Base-by-base conservation (phyloP, 2,888 invertebrate species). In the Andrena hattorfiana region DNA sequence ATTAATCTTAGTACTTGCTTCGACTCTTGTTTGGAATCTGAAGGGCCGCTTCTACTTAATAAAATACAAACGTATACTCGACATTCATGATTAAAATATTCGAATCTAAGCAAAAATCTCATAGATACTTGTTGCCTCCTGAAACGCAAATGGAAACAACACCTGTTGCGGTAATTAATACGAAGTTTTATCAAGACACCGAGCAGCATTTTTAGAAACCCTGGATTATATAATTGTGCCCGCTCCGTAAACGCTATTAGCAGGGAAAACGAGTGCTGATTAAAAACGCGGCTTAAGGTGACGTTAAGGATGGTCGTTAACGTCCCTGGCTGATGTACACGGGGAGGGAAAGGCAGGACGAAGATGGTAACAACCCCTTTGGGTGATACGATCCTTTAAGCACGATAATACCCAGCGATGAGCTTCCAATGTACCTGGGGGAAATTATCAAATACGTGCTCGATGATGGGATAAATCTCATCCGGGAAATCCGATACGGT, bases 381-480 rank as follows among this genome's bases (percentile, higher is more conserved):
- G 87, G 87, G 83, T 85, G 85, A 86, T 86, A 79, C 86, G 88
- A 87, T 87, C 87, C 86, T 87, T 87, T 87, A 87, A 88, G 86
- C 87, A 84, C 86, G 87, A 83, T 87, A 87, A 87, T 86, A 85
- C 86, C 67, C 69, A 80, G 62, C 84, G 88, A 87, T 85, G 87
- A 87, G 76, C 84, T 82, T 51, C 64, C 74, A 56, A 69, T 87
- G 87, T 87, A 85, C 87, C 87, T 87, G 69, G 62, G 85, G 87
- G 87, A 87, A 87, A 87, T 87, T 87, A 87, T 87, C 87, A 82
- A 87, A 81, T 80, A 84, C 67, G 59, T 63, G 68, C 67, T 68
- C 79, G 85, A 85, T 70, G 81, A 85, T 81, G 76, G 81, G 78
- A 81, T 83, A 81, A 84, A 63, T 71, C 81, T 77, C 62, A 64